Percentiles rank a stretch among this genome's conserved stretches.
Conservation (phyloP, 2,113 vertebrate genomes). For the Speoplatyrhinus poulsoni region DNA sequence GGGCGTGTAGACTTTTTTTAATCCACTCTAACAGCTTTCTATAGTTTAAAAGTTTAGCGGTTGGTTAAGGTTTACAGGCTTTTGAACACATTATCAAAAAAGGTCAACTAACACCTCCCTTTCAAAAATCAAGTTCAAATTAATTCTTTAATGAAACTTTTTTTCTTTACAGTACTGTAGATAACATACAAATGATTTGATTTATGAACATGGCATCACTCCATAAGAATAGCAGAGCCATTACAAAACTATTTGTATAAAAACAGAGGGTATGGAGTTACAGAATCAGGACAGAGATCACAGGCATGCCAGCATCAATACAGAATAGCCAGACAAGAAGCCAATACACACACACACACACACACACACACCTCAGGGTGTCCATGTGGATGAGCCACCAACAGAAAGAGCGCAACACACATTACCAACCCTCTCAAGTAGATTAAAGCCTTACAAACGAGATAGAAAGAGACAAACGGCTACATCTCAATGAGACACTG, state of each 20-base stretch:
- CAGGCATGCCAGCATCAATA: conserved; percentile 20
- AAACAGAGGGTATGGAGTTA: conserved; percentile 1
- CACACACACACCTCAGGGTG: background rate
- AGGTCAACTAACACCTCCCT: too few relatives aligned
- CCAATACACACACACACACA: background rate
- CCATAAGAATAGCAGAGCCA: background rate
- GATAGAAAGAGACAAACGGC: conserved; percentile 30
- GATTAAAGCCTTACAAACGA: conserved; percentile 55
- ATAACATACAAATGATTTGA: background rate
- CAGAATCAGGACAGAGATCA: conserved; percentile 24
- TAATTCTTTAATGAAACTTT: too few relatives aligned
- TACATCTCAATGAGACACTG: conserved; percentile 23
- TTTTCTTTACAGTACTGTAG: too few relatives aligned
- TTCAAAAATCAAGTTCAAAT: too few relatives aligned
- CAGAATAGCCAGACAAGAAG: conserved; percentile 35
- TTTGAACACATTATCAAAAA: too few relatives aligned
- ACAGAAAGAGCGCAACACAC: conserved; percentile 19
- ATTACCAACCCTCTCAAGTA: conserved; percentile 55
- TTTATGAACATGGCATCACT: background rate
- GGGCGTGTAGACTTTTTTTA: too few relatives aligned
- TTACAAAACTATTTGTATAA: background rate
- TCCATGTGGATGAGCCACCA: conserved; percentile 23
- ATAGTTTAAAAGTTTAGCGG: too few relatives aligned
- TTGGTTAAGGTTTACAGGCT: too few relatives aligned
- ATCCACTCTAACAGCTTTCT: too few relatives aligned